Evolutionary conservation across 2,888 invertebrate species (phyloP).

Genomic region (Epinotia nisella): DNA sequence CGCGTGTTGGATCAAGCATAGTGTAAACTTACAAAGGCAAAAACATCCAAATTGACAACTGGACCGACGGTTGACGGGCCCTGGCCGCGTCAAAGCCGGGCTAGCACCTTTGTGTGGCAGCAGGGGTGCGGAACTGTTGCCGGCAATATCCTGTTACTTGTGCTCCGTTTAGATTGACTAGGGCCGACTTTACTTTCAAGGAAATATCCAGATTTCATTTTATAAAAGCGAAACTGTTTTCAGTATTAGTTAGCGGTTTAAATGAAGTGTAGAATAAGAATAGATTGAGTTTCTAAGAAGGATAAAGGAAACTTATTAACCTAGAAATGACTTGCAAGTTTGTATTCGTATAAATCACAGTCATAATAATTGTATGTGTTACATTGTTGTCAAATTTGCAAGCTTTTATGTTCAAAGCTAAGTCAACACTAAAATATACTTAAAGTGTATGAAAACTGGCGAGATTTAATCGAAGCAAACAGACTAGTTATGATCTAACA

Average conservation of each 20-base stretch:
- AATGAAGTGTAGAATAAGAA: no score
- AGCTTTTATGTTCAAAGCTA: no score
- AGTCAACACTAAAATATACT: no score
- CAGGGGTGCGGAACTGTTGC: slow-evolving; percentile 40
- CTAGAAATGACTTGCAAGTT: no score
- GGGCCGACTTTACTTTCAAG: neutral
- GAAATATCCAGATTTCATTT: neutral
- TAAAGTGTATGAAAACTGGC: neutral
- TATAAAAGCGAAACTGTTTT: neutral
- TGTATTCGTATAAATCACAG: no score
- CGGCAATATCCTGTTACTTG: slow-evolving; percentile 41
- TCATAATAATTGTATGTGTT: no score
- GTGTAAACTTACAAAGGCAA: slow-evolving; percentile 23
- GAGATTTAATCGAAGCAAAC: neutral
- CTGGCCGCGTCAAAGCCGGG: slow-evolving; percentile 32
- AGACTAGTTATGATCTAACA: neutral
- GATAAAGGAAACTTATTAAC: no score
- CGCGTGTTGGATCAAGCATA: neutral
- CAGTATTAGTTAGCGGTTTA: neutral
- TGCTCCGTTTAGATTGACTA: slow-evolving; percentile 4
- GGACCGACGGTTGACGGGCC: slow-evolving; percentile 33
- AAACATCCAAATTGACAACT: slow-evolving; percentile 29
- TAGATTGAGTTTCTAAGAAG: no score
- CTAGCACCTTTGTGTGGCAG: slow-evolving; percentile 37
- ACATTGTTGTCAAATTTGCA: no score